Base-by-base conservation (phyloP, 2,113 vertebrate genomes). In the Ondatra zibethicus region DNA sequence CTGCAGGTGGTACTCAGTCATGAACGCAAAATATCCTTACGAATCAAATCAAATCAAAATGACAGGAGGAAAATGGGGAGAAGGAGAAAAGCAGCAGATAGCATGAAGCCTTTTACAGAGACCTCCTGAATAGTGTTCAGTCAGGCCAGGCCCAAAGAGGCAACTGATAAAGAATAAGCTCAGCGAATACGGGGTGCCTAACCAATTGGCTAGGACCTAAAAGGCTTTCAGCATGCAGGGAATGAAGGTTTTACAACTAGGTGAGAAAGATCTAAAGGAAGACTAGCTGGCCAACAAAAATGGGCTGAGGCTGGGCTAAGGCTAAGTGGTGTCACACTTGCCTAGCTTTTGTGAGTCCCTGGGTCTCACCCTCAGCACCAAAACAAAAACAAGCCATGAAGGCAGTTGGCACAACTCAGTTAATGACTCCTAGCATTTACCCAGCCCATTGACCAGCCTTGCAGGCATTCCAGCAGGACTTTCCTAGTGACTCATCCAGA, bases 141-240 rank as follows among this genome's bases (percentile, higher is more conserved):
- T 50, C 72, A 85, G 16, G 68, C 63, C 85, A 55, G 52, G 29
- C 70, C 50, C 31, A 27, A 89, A 88, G 29, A 96, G 33, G 55
- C 42, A 27, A 85, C 36, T 87, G 55, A 89, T 52, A 88, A 87
- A 72, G 68, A 92, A 42, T 29, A 23, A 50, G 16, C 27, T 55
- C 81, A 16, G 50, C 29, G 42, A 70, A 45, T 68, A 78, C 50
- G 75, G 36, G 19, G 47, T 75, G 27, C 81, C 70, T 25, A 25
- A 66, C 36, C 45, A 29, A 13, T 0, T 45, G 42, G 63, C 52
- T 87, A 77, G 10, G 39, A 31, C 39, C 47, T 17, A 47, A 68
- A 42, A 58, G 61, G 45, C 36, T 25, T 70, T 47, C 3, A 7
- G 9, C 42, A 27, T 78, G 21, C 1, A 0, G 12, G n/a, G 12